Percentiles rank a stretch among this genome's conserved stretches.
Evolutionary conservation across 1,140 invertebrate species (phyloP).

Genomic region (Callitettix versicolor): DNA sequence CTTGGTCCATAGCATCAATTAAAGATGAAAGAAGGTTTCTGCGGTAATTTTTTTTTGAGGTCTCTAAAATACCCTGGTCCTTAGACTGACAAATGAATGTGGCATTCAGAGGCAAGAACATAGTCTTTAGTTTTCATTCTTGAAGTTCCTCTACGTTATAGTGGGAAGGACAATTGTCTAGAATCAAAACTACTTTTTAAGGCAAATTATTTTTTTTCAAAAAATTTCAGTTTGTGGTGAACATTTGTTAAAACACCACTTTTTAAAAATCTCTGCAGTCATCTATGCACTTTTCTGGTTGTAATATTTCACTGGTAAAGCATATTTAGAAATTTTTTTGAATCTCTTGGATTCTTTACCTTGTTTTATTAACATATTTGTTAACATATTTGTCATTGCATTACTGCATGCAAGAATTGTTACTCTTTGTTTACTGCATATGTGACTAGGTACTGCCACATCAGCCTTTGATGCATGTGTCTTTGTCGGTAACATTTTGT

Average conservation of each 20-base stretch:
- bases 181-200: conserved; percentile 31
- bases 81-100: conserved; percentile 13
- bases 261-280: conserved; percentile 26
- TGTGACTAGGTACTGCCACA: conserved; percentile 22
- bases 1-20: conserved; percentile 1
- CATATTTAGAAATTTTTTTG: conserved; percentile 23
- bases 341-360: conserved; percentile 27
- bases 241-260: conserved; percentile 27
- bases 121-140: conserved; percentile 7
- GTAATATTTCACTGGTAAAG: conserved; percentile 27
- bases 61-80: conserved; percentile 14
- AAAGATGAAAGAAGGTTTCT: conserved; percentile 4
- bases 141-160: conserved; percentile 10
- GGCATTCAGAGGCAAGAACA: conserved; percentile 20
- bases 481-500: conserved; percentile 24
- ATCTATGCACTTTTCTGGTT: conserved; percentile 32
- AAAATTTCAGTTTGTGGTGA: conserved; percentile 21
- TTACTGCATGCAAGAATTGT: conserved; percentile 23
- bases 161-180: conserved; percentile 31
- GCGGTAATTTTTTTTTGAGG: neutral
- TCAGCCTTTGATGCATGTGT: conserved; percentile 21
- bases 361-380: conserved; percentile 27
- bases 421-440: conserved; percentile 23
- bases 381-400: conserved; percentile 24
- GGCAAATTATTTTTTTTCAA: conserved; percentile 25